Evolutionary conservation across 2,113 vertebrate species (phyloP), one percentile per base, ranked within the genome.

Genomic region (Aegotheles bennettii): DNA sequence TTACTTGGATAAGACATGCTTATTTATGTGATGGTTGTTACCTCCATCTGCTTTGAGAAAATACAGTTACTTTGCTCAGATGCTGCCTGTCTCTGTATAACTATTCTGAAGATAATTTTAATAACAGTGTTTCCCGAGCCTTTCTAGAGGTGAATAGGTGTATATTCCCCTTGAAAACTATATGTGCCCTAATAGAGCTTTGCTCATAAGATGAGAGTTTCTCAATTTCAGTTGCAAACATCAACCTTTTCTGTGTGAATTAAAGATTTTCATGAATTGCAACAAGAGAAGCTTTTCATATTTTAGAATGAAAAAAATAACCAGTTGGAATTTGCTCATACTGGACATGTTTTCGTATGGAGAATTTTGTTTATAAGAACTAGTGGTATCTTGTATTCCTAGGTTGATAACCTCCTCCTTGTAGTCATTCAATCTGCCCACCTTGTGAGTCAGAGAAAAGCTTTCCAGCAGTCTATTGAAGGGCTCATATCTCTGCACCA

Each of bases 381-480:
- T 60, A 69, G 23, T 56, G 53, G 17, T 38, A 25, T 42, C 65
- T 96, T 92, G 11, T 91, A n/a, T 95, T 96, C 28, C 43, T 94
- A 99, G 99, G 98, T 99, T 96, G 98, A 99, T 69, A 98, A 99
- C 89, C 96, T 99, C 71, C 98, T 99, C 19, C 97, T 99, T 50
- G 99, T 99, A 26, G 99, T 99, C 93, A 98, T 99, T 98, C 99
- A 99, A 50, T 99, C 99, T 6, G 98, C 99, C 71, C 98, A 99
- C 71, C 98, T 99, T 81, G 97, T 98, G 51, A 97, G 97, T 67
- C 99, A 99, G 95, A 98, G 99, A 35, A 99, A 99, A 95, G 96
- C 98, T 89, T 99, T 99, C 96, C 99, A 99, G 93, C 98, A 99
- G 90, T 98, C 98, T 85, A 98, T 99, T 86, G 99, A 99, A 95